Evolutionary conservation across 2,797 vertebrate species (phyloP).

Genomic region (Dipus sagitta): DNA sequence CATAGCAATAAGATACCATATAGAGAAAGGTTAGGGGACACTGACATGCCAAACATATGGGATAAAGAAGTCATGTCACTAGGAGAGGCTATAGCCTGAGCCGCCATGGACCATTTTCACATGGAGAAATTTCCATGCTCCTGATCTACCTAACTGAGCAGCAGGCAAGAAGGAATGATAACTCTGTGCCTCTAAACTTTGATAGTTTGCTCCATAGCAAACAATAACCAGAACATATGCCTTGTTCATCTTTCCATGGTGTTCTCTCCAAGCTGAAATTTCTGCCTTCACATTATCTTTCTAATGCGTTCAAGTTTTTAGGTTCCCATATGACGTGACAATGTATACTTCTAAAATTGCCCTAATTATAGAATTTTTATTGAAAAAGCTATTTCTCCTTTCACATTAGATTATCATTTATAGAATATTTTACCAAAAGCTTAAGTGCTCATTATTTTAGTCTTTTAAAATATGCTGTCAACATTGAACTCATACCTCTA

Average conservation of each 20-base stretch:
- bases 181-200: not conserved
- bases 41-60: not conserved
- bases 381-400: constrained; percentile 13
- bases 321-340: not conserved
- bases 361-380: constrained; percentile 7
- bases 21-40: not conserved
- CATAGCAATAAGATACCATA: not conserved
- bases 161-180: not conserved
- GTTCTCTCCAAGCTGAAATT: not conserved
- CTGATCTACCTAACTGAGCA: not conserved
- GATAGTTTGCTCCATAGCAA: not conserved
- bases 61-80: not conserved
- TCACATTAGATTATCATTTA: constrained; percentile 23
- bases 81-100: not conserved
- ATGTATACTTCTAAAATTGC: not conserved
- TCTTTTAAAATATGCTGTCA: constrained; percentile 63
- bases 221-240: not conserved
- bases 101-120: accelerated
- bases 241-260: constrained; percentile 26
- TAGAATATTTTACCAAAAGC: constrained; percentile 70
- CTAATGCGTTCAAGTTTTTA: not conserved
- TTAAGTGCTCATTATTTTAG: constrained; percentile 56
- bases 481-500: constrained; percentile 26
- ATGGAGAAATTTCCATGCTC: not conserved
- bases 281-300: constrained; percentile 32